Conservation (phyloP, 2,888 invertebrate genomes). For the Salpingus planirostris region DNA sequence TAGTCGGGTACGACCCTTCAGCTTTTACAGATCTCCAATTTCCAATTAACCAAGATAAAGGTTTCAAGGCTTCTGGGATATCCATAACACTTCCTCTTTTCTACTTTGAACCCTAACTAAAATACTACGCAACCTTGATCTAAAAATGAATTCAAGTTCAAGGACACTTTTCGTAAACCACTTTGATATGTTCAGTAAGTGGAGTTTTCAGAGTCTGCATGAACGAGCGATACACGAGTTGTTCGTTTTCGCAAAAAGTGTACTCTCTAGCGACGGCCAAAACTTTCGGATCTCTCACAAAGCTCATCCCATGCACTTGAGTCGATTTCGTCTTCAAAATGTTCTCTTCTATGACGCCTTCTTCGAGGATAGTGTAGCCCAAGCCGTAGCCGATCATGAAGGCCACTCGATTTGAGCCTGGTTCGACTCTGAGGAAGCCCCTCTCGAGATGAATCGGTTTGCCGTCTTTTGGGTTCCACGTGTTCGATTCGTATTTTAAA, state of each 20-base stretch:
- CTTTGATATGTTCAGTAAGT: too few relatives aligned
- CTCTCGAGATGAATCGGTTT: constrained; percentile 55
- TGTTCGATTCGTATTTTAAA: constrained; percentile 47
- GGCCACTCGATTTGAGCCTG: constrained; percentile 45
- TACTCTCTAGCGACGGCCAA: constrained; percentile 42
- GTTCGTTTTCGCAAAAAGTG: constrained; percentile 31
- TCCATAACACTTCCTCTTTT: constrained; percentile 25
- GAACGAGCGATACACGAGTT: constrained; percentile 41
- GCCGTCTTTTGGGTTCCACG: constrained; percentile 46
- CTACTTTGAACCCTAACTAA: too few relatives aligned
- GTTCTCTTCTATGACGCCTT: constrained; percentile 42
- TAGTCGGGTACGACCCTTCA: constrained; percentile 48
- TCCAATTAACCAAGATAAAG: constrained; percentile 52
- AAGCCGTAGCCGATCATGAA: constrained; percentile 54
- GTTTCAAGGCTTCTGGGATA: constrained; percentile 46
- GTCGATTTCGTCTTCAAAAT: constrained; percentile 42
- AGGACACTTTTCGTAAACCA: too few relatives aligned
- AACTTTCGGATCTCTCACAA: constrained; percentile 48
- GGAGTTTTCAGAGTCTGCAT: constrained; percentile 51
- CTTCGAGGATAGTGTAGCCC: constrained; percentile 52
- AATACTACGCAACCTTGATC: too few relatives aligned
- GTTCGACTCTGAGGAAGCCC: constrained; percentile 52
- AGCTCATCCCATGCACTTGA: constrained; percentile 44
- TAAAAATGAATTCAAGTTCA: too few relatives aligned
- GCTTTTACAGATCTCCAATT: constrained; percentile 49